Evolutionary conservation across 2,797 vertebrate genomes (phyloP), one percentile per base, ranked within the genome.

Genomic region (Sorex maritimensis): DNA sequence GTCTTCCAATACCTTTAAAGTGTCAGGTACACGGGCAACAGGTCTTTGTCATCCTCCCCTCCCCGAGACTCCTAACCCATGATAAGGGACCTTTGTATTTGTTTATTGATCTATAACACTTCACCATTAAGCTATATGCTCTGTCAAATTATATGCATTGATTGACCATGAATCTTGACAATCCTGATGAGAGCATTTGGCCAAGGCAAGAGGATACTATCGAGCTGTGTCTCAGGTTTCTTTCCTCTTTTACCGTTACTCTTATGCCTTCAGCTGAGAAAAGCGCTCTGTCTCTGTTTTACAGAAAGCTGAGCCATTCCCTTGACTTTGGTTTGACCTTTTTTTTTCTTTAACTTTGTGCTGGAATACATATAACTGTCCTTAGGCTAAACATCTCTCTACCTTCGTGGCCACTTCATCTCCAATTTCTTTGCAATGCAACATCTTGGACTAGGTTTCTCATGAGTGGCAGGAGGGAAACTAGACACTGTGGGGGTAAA

Each of bases 221-320:
- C 55, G 58, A 87, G 46, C 71, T 92, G n/a, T 69, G 75, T 80
- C 78, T 97, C 88, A 74, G 80, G 11, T 94, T 97, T 97, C 73
- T 74, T 78, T 94, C 92, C 68, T 38, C 24, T 77, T 67, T 12
- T n/a, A 55, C 46, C 88, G 15, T 91, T 30, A 2, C 21, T 61
- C 17, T 81, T 91, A 75, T 82, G 9, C 34, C 83, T 96, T 96
- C 88, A 90, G 82, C 80, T 94, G 83, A 79, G 81, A 67, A 95
- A 88, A 79, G 58, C 1, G 58, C 85, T 49, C 68, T 93, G 81
- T 91, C 88, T 97, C 93, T 84, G 30, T 86, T 92, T 80, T 92
- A 79, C 91, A 46, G 86, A 49, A 97, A 97, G 24, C 46, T 23
- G 92, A 96, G 94, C 90, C 95, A 94, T 95, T 96, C 55, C 69